Evolutionary conservation across 2,113 vertebrate genomes (phyloP).

Genomic region (Indri indri): DNA sequence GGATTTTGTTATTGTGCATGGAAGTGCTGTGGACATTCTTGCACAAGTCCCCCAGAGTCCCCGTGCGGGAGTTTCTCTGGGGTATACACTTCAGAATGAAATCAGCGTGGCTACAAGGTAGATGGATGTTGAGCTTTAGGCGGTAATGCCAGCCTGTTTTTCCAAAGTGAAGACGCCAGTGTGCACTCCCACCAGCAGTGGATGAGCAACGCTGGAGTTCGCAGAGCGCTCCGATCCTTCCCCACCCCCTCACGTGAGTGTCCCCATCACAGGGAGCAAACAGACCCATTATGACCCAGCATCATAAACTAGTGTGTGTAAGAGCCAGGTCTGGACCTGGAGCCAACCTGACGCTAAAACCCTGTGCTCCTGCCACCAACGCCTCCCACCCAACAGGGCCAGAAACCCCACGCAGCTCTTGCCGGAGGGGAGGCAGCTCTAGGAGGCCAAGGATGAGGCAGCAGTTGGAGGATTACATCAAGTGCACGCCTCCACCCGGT

Average conservation of each 20-base stretch:
- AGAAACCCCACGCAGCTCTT: not conserved
- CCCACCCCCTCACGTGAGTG: not conserved
- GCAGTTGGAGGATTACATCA: not conserved
- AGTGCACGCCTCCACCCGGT: not conserved
- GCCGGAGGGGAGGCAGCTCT: not conserved
- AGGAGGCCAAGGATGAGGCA: not conserved
- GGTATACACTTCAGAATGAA: no score
- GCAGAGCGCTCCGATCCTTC: not conserved
- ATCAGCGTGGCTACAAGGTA: fast-evolving
- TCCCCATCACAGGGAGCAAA: not conserved
- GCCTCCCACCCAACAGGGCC: not conserved
- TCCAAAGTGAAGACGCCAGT: not conserved
- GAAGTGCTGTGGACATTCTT: not conserved
- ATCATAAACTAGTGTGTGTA: not conserved
- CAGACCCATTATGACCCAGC: not conserved
- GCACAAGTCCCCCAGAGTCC: fast-evolving
- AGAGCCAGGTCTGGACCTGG: not conserved
- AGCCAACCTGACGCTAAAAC: not conserved
- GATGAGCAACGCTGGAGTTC: not conserved
- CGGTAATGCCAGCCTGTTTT: no score
- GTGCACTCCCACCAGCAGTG: not conserved
- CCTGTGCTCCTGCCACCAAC: not conserved
- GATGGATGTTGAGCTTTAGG: fast-evolving
- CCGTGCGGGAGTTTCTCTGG: fast-evolving
- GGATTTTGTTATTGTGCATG: not conserved